phyloP scores from a whole-genome alignment of 2,797 vertebrate species.

The Phalloptychus januarius region DNA sequence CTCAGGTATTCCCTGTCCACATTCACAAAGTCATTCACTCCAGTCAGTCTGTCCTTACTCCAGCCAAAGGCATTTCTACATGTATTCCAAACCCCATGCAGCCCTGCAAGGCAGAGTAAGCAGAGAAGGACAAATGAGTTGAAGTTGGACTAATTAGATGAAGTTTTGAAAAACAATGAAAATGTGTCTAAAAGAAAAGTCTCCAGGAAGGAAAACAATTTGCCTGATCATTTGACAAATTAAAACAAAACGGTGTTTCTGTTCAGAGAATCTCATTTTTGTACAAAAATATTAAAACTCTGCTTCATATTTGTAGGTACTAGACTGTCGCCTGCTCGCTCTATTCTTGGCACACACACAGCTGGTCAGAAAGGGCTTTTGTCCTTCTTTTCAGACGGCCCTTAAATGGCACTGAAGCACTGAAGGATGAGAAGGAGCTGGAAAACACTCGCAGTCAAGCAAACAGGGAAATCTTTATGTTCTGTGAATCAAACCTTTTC shows the following conservation, averaged over 20 bases:
- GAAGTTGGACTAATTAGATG: neutral
- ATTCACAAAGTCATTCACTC: slow-evolving; percentile 58
- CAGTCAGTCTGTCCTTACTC: slow-evolving; percentile 28
- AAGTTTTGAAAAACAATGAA: slow-evolving; percentile 4
- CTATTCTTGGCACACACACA: slow-evolving; percentile 58
- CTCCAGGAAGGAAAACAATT: neutral
- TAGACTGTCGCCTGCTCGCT: slow-evolving; percentile 23
- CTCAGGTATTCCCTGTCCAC: slow-evolving; percentile 31
- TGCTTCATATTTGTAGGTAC: neutral
- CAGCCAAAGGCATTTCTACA: slow-evolving; percentile 33
- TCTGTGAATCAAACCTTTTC: neutral
- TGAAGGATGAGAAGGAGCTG: slow-evolving; percentile 39
- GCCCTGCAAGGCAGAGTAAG: slow-evolving; percentile 13
- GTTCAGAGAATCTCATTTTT: neutral
- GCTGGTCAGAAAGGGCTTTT: slow-evolving; percentile 59
- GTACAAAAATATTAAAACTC: neutral
- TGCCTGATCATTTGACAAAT: neutral
- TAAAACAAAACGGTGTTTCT: neutral
- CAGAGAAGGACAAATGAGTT: slow-evolving; percentile 1
- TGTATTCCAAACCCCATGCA: slow-evolving; percentile 37
- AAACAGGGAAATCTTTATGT: slow-evolving; percentile 33
- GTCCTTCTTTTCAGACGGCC: slow-evolving; percentile 52
- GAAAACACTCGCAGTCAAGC: slow-evolving; percentile 39
- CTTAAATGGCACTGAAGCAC: slow-evolving; percentile 66
- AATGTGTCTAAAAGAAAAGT: neutral